These are phyloP conservation scores for Ceratosolen solmsi DNA, from an alignment of 1,140 invertebrate genomes.

Conservation along the genomic window DNA sequence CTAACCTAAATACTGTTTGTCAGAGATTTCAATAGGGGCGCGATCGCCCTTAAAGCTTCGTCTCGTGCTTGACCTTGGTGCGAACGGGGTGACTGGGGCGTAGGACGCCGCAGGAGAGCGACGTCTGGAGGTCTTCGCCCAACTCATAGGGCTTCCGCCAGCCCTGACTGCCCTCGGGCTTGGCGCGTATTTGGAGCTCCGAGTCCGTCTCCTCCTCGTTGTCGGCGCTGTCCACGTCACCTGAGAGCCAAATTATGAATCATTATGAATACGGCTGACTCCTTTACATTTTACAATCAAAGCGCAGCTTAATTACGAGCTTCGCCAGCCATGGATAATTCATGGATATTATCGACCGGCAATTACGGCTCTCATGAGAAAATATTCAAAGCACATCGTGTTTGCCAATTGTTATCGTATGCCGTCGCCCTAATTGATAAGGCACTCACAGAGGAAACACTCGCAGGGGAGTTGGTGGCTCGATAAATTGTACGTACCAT, in stretches of 20 bases:
- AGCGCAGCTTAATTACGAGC: no score
- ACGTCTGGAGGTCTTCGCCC: constrained; percentile 55
- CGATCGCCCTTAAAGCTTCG: constrained; percentile 63
- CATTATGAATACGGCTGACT: no score
- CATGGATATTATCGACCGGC: no score
- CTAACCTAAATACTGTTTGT: constrained; percentile 36
- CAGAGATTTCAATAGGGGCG: neutral
- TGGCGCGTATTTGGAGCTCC: constrained; percentile 14
- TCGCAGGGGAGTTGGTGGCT: no score
- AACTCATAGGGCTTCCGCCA: constrained; percentile 46
- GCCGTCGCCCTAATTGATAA: no score
- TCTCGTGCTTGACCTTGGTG: constrained; percentile 71
- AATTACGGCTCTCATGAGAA: no score
- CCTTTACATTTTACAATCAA: no score
- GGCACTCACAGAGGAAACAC: no score
- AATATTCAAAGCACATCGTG: no score
- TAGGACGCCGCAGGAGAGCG: constrained; percentile 57
- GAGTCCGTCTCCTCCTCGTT: constrained; percentile 75
- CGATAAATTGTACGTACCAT: constrained; percentile 75
- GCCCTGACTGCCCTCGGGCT: constrained; percentile 31
- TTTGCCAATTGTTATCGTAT: no score
- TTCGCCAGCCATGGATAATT: no score
- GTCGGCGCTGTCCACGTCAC: constrained; percentile 80
- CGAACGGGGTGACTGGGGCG: constrained; percentile 67
- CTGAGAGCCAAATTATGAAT: constrained; percentile 60